phyloP scores from a whole-genome alignment of 2,888 invertebrate genomes.

The Scaptomyza flava region DNA sequence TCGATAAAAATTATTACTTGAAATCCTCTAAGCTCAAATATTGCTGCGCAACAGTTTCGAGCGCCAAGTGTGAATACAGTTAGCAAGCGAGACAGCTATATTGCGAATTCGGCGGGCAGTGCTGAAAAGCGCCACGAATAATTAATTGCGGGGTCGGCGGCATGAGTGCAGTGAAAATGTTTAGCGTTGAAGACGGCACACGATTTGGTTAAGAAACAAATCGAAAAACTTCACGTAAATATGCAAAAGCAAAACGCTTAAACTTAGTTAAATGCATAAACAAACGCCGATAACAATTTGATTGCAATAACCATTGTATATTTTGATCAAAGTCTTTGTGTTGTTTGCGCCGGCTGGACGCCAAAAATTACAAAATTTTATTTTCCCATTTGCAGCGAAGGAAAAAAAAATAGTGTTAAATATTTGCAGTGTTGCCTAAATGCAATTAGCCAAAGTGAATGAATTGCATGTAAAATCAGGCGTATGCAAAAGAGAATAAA shows the following conservation, averaged over 20 bases:
- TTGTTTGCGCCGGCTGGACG: constrained; percentile 62
- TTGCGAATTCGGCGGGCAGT: constrained; percentile 59
- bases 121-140: constrained; percentile 53
- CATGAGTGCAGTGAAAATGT: constrained; percentile 72
- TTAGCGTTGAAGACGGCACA: constrained; percentile 72
- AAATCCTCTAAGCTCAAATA: constrained; percentile 1
- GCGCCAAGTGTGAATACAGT: constrained; percentile 43
- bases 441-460: constrained; percentile 20
- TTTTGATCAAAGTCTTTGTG: constrained; percentile 25
- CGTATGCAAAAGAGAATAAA: background rate
- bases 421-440: constrained; percentile 14
- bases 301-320: constrained; percentile 6
- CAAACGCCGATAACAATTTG: constrained; percentile 8
- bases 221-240: constrained; percentile 48
- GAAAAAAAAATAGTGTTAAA: constrained; percentile 34
- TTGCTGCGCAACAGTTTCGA: constrained; percentile 37
- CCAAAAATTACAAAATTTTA: constrained; percentile 46
- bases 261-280: constrained; percentile 8
- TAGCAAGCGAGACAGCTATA: constrained; percentile 45
- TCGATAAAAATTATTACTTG: too few species aligned
- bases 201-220: constrained; percentile 69
- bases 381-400: constrained; percentile 48
- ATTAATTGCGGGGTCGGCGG: constrained; percentile 65
- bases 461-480: constrained; percentile 21
- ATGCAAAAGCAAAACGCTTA: constrained; percentile 23